A percentile compares a stretch with the other conserved stretches of the same genome.
Conservation (phyloP, 2,797 vertebrate genomes). For the Coracias cyanogaster region DNA sequence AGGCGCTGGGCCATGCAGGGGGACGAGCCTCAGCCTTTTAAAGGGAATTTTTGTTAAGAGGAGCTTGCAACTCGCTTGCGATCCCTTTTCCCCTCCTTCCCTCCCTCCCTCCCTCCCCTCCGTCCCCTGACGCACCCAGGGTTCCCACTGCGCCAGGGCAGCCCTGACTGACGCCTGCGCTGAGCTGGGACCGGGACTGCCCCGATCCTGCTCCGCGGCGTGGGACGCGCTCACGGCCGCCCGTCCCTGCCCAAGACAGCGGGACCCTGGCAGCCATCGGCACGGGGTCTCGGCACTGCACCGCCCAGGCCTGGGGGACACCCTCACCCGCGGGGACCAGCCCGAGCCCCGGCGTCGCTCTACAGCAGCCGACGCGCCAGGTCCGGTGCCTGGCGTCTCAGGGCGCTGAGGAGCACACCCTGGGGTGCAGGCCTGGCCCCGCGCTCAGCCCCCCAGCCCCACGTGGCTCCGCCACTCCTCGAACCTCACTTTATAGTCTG, state of each 20-base stretch:
- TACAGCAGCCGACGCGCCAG: accelerated
- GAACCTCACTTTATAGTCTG: constrained; percentile 80
- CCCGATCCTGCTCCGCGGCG: background rate
- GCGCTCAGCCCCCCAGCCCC: background rate
- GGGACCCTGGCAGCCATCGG: background rate
- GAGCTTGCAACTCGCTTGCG: constrained; percentile 27
- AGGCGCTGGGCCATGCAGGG: constrained; percentile 27
- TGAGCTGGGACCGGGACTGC: background rate
- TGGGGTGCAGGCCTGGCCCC: background rate
- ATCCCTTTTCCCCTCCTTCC: background rate
- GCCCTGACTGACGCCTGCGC: background rate
- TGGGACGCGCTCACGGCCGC: background rate
- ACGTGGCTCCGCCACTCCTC: constrained; percentile 67
- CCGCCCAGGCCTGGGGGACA: background rate
- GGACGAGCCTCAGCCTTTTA: constrained; percentile 45
- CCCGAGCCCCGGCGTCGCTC: background rate
- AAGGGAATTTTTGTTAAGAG: constrained; percentile 62
- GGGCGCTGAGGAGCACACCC: background rate
- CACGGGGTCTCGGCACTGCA: background rate
- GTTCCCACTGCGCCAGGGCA: background rate
- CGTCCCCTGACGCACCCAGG: background rate
- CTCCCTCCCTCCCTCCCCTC: background rate
- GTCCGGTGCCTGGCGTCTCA: accelerated
- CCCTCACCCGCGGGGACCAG: accelerated
- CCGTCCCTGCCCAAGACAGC: background rate